Evolutionary conservation across 2,113 vertebrate species (phyloP), one percentile per base, ranked within the genome.

Genomic region (Periophthalmodon schlosseri): DNA sequence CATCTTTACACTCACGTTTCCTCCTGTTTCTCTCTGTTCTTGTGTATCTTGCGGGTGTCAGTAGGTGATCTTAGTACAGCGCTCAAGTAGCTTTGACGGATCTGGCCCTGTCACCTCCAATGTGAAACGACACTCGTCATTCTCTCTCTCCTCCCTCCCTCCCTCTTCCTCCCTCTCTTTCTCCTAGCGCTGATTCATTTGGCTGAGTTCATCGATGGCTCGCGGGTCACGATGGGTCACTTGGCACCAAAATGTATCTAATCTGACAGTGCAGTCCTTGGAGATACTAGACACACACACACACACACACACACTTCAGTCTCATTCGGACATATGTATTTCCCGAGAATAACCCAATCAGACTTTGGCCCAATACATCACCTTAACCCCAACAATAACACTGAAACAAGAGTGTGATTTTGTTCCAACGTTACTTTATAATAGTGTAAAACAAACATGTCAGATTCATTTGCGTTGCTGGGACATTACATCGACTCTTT

Each of bases 201-300:
- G 78, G 80, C 81, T 75, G 36, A 69, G 63, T 89, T 88, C 83
- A 89, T 91, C 86, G 85, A 88, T 88, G 81, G 83, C 79, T 75
- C 21, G 12, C 73, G 70, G 85, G 79, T 86, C 79, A 73, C 61
- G 3, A 70, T 68, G 47, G 84, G 86, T 84, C 79, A 81, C 23
- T 50, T 81, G 81, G 77, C 74, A 68, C 50, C 54, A 21, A 23
- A 65, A 71, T 82, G 73, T 23, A 61, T 69, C 63, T 76, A 71
- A 28, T 71, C 74, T 74, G 63, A 73, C 65, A 77, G 69, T 21
- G 60, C 49, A 58, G 44, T 33, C 67, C 46, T 21, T n/a, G 33
- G 16, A 65, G 6, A 72, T 23, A 70, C 67, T 23, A 64, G 15
- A 71, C 28, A 60, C 68, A 69, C 66, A 72, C 78, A 60, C 46